Evolutionary conservation across 1,140 invertebrate genomes (phyloP).

Genomic region (Argopecten irradians): DNA sequence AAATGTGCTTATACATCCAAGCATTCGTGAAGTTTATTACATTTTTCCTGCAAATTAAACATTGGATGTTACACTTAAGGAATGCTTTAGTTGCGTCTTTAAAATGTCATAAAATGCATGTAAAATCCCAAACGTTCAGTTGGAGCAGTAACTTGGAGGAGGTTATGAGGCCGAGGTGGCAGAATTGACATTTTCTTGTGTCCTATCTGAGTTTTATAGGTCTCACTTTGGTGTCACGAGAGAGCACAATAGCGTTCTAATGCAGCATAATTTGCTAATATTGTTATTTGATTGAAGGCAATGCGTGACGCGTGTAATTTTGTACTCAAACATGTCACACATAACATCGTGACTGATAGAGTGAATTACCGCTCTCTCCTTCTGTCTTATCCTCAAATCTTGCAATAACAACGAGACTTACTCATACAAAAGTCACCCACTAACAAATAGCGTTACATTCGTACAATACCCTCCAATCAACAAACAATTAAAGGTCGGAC

Average conservation of each 20-base stretch:
- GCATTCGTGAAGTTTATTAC: background rate
- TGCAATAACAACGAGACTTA: too few species aligned
- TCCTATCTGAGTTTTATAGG: background rate
- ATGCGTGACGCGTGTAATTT: conserved; percentile 8
- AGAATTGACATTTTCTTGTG: background rate
- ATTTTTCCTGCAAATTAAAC: background rate
- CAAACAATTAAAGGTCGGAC: background rate
- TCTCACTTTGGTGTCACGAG: background rate
- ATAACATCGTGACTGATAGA: background rate
- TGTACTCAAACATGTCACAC: conserved; percentile 16
- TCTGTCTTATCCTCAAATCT: background rate
- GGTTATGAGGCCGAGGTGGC: background rate
- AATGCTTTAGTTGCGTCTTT: background rate
- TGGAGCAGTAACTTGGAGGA: background rate
- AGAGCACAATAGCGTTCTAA: background rate
- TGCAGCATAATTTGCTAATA: background rate
- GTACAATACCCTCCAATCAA: too few species aligned
- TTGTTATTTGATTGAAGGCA: background rate
- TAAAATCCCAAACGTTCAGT: conserved; percentile 8
- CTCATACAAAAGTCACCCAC: too few species aligned
- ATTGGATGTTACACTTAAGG: background rate
- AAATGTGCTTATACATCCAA: background rate
- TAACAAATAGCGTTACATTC: too few species aligned
- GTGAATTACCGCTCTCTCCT: background rate
- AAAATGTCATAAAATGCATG: background rate